Base-by-base conservation (phyloP, 2,797 vertebrate genomes). In the Myotis vivesi region DNA sequence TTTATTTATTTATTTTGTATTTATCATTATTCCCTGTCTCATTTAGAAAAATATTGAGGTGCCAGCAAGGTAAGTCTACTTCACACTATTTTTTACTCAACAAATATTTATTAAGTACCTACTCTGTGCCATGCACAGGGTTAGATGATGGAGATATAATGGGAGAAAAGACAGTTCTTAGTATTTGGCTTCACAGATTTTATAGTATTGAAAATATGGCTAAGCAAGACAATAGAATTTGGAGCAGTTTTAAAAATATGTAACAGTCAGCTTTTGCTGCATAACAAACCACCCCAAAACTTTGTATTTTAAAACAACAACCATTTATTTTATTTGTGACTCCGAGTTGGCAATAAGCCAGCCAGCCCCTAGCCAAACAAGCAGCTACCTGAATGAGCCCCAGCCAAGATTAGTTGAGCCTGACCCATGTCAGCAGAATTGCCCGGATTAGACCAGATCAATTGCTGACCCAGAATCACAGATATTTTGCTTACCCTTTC, bases 1-100 rank as follows among this genome's bases (percentile, higher is more conserved):
- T 76, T 92, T 91, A 53, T 76, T 92, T 91, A n/a, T 69, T 92
- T 86, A 68, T 59, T 89, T 89, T 72, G 22, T 77, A 77, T 87
- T 95, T 95, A 81, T 92, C 66, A 59, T 80, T 80, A 66, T 87
- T 84, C 30, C 53, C 23, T 85, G 77, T 53, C 84, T 93, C 64
- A 72, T 85, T 91, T 84, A 83, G 80, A 13, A 75, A 87, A 57
- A 57, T 86, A 75, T 69, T 73, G 12, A 82, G 22, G 12, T 75
- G 5, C 16, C 19, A 92, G 23, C 44, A 87, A 86, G n/a, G 53
- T 46, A 85, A 92, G 11, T 88, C 46, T 93, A 71, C 81, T 77
- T 77, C 49, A 83, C 16, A 53, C 33, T 77, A 6, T 82, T 91
- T 94, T 94, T 89, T 76, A 66, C n/a, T 84, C 53, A 81, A 20